phyloP scores from a whole-genome alignment of 2,888 invertebrate species.

The Scaptodrosophila latifasciaeformis region DNA sequence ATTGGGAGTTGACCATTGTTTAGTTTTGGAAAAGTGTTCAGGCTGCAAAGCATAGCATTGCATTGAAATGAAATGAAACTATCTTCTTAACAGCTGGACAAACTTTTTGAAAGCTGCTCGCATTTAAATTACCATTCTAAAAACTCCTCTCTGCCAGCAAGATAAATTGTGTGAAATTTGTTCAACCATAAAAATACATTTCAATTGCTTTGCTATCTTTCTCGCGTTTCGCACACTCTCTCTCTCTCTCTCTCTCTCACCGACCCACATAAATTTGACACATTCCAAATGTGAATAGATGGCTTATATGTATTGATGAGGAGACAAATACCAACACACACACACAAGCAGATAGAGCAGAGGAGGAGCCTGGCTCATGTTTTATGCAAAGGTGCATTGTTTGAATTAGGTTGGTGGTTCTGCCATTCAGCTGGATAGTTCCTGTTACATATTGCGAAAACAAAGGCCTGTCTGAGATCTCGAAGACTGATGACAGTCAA shows the following conservation, averaged over 20 bases:
- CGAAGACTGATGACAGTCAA: too few species aligned
- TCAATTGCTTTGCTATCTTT: slow-evolving; percentile 45
- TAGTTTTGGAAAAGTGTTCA: slow-evolving; percentile 50
- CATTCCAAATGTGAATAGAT: slow-evolving; percentile 36
- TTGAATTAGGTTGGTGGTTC: background rate
- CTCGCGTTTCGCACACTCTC: too few species aligned
- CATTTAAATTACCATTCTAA: too few species aligned
- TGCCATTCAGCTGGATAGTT: too few species aligned
- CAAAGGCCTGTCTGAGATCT: too few species aligned
- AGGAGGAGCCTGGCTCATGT: slow-evolving; percentile 40
- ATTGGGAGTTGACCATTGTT: slow-evolving; percentile 39
- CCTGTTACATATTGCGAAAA: too few species aligned
- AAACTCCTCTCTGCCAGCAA: too few species aligned
- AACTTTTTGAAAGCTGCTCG: too few species aligned
- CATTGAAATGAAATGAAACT: too few species aligned
- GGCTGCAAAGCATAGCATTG: too few species aligned
- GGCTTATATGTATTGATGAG: slow-evolving; percentile 1
- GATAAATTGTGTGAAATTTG: slow-evolving; percentile 46
- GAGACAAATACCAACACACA: slow-evolving; percentile 2
- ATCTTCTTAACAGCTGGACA: too few species aligned
- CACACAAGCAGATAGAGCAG: background rate
- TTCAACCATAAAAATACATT: slow-evolving; percentile 54
- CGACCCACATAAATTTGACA: slow-evolving; percentile 50
- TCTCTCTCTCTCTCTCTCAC: slow-evolving; percentile 4
- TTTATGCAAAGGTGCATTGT: slow-evolving; percentile 47